Conservation (phyloP, 2,113 vertebrate genomes). For the Nettapus auritus region DNA sequence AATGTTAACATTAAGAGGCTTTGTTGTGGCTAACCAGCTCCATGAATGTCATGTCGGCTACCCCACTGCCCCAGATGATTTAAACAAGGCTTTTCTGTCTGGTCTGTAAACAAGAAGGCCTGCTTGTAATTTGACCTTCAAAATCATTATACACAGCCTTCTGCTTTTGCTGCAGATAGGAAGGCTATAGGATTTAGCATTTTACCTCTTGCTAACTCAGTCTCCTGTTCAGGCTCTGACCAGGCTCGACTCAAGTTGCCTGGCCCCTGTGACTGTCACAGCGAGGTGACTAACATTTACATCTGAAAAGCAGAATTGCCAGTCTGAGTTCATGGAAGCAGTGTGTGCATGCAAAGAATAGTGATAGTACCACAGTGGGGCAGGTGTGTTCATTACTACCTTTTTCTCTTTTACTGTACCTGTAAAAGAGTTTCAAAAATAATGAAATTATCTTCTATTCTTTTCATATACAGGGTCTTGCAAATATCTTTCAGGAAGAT, state of each 20-base stretch:
- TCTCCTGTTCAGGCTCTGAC: not conserved
- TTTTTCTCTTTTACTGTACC: not conserved
- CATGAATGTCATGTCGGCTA: not conserved
- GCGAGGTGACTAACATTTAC: not conserved
- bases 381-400: not conserved
- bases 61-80: slow-evolving; percentile 3
- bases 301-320: not conserved
- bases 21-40: not conserved
- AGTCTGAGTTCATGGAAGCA: not conserved
- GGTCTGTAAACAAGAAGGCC: not conserved
- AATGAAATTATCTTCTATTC: not conserved
- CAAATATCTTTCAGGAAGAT: not conserved
- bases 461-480: not conserved
- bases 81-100: not conserved
- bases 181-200: not conserved
- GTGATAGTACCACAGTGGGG: not conserved
- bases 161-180: not conserved
- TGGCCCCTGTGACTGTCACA: not conserved
- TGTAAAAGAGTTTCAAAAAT: not conserved
- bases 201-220: not conserved
- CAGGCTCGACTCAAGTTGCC: not conserved
- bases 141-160: not conserved
- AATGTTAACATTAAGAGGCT: not conserved
- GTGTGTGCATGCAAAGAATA: not conserved
- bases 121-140: not conserved